These are phyloP conservation scores for Numida meleagris DNA, from an alignment of 2,113 vertebrate species.

Conservation along the genomic window DNA sequence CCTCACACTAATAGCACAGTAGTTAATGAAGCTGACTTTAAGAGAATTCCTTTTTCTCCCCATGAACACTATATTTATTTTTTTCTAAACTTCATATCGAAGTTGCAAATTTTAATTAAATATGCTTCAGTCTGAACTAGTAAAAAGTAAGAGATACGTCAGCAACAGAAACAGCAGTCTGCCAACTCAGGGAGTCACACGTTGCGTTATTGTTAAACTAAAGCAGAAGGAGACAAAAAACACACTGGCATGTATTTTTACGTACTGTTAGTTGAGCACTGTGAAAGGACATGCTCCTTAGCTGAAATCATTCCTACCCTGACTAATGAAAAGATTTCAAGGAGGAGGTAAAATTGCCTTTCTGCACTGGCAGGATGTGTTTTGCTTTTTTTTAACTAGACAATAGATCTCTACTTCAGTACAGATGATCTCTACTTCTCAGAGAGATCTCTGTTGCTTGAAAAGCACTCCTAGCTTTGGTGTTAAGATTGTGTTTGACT, in stretches of 20 bases:
- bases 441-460: neutral
- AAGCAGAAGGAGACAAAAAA: neutral
- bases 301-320: neutral
- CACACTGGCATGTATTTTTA: neutral
- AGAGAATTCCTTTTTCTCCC: conserved; percentile 45
- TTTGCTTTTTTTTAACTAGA: neutral
- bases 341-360: neutral
- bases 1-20: conserved; percentile 32
- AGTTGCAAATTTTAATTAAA: conserved; percentile 64
- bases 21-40: conserved; percentile 66
- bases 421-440: neutral
- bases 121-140: conserved; percentile 34
- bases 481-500: neutral
- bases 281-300: neutral
- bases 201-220: neutral
- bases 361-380: neutral
- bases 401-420: neutral
- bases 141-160: conserved; percentile 21
- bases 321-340: neutral
- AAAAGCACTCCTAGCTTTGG: neutral
- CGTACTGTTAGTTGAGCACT: neutral
- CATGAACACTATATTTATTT: conserved; percentile 54
- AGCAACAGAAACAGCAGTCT: conserved; percentile 12
- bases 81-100: conserved; percentile 39
- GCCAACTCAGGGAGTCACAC: neutral